Evolutionary conservation across 2,797 vertebrate genomes (phyloP), one percentile per base, ranked within the genome.

Genomic region (Aphelocoma californica): DNA sequence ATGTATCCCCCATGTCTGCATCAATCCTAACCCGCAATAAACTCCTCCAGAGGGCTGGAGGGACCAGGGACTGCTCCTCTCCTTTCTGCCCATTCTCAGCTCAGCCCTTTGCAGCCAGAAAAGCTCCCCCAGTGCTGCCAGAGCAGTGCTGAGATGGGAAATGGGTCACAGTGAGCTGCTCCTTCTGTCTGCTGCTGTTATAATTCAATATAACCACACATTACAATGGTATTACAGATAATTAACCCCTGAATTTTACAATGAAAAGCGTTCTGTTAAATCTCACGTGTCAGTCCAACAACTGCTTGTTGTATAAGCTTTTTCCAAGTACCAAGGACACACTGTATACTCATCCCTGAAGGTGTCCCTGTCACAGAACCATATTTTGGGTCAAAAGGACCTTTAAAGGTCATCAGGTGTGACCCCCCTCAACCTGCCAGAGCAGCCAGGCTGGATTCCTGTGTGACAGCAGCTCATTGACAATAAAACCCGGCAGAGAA

Each of bases 281-380:
- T 32, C 29, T 7, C 9, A 15, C 1, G 1, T 2, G 7, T 32
- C 45, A 71, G 64, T 12, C 44, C 60, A 32, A 71, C 40, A 65
- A 6, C 29, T 48, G 14, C 20, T 1, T 53, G 15, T 2, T 13
- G 23, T 18, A 7, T 3, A 18, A 38, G 11, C 9, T 53, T 80
- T 73, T 21, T 24, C 47, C 73, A 48, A 9, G 16, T 0, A 36
- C 38, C 40, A 36, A 47, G 36, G 54, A 17, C 18, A 12, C 2
- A 0, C 16, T 0, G 2, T 9, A 2, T 2, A 2, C 1, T 0
- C 8, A 15, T 6, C 66, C 24, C 69, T 45, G 54, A 12, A 16
- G 42, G 24, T 14, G 18, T 51, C 47, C 38, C 79, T 80, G 57
- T 23, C 47, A 13, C 28, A 71, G 24, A 64, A 64, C 25, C 0